These are phyloP conservation scores for Cygnus atratus DNA, from an alignment of 2,113 vertebrate species.

Conservation along the genomic window DNA sequence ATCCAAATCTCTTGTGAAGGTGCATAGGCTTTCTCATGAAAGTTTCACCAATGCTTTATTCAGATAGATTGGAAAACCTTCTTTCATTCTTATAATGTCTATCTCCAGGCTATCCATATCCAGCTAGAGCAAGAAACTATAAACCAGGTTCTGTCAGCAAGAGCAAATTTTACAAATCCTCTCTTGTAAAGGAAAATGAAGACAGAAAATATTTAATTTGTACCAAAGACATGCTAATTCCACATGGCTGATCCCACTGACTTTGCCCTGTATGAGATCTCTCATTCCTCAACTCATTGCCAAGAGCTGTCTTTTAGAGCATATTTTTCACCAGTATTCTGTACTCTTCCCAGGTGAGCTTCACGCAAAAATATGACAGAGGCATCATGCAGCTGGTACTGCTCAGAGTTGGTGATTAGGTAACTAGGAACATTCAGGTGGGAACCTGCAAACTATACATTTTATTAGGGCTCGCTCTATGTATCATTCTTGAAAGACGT, in stretches of 20 bases:
- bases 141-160: not conserved
- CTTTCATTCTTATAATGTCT: slow-evolving; percentile 21
- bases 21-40: slow-evolving; percentile 13
- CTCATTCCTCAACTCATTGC: not conserved
- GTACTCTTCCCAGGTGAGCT: slow-evolving; percentile 24
- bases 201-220: slow-evolving; percentile 53
- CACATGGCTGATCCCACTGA: slow-evolving; percentile 3
- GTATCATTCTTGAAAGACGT: not conserved
- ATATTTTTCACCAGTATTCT: slow-evolving; percentile 18
- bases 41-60: slow-evolving; percentile 51
- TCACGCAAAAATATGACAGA: not conserved
- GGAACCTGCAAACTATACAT: not conserved
- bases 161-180: slow-evolving; percentile 5
- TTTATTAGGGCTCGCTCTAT: not conserved
- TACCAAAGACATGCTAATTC: slow-evolving; percentile 17
- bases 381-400: not conserved
- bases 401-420: not conserved
- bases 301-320: slow-evolving; percentile 7
- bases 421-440: not conserved
- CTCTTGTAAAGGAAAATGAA: slow-evolving; percentile 22
- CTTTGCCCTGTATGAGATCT: slow-evolving; percentile 23
- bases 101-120: slow-evolving; percentile 27
- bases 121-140: not conserved
- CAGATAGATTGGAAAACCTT: not conserved
- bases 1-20: slow-evolving; percentile 10